Base-by-base conservation (phyloP, 2,113 vertebrate genomes). In the Sapayoa aenigma region DNA sequence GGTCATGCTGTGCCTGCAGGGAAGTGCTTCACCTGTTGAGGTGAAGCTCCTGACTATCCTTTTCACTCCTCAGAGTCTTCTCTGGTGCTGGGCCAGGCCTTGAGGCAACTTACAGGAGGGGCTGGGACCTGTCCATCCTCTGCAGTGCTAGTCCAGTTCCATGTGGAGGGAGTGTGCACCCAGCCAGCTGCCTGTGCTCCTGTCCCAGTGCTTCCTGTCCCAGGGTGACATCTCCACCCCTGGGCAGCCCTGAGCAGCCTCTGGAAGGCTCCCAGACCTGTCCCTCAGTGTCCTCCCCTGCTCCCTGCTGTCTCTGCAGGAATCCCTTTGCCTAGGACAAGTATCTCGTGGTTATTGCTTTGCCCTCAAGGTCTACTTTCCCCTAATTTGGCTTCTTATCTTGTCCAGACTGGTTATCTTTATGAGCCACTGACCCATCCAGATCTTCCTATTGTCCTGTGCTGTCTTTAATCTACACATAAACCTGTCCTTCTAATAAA, bases 401-500 rank as follows among this genome's bases (percentile, higher is more conserved):
- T 59, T 49, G 63, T 39, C 35, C 59, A 73, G 85, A 59, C 28
- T n/a, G 22, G 44, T 69, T 77, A 76, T 73, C n/a, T 72, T 68
- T 55, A 72, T 11, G 42, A 86, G 20, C 11, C 46, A 58, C 62
- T 50, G 47, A 58, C 42, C 60, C 56, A 58, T 25, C 39, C 14
- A 67, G 56, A 33, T 68, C 58, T 67, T 41, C 62, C 21, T 79
- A 41, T 41, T 85, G 75, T 62, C 44, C 79, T 59, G 37, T 74
- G 60, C 39, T 3, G 3, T 28, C 62, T 71, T 78, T 50, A 71
- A 81, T 60, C 27, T 33, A 2, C 14, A 25, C 6, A 3, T 4
- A 88, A 88, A 88, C 41, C 67, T 83, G 42, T 37, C 80, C 58
- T 28, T 65, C 31, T 56, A 77, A 89, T 73, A 80, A 87, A 76